These are phyloP conservation scores for Volucella inflata DNA, from an alignment of 2,888 invertebrate species.

Conservation along the genomic window DNA sequence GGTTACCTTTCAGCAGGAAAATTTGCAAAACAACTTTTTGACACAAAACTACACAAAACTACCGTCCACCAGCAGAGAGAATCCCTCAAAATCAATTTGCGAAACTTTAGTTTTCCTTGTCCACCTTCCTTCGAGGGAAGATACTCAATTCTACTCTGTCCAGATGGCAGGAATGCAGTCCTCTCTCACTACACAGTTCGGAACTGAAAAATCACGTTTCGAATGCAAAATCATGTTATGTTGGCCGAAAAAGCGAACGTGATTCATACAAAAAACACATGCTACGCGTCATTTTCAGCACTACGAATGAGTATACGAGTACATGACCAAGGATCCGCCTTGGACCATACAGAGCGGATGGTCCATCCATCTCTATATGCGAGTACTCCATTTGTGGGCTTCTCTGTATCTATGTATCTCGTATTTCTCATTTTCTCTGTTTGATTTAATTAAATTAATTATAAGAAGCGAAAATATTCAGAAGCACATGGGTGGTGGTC, in stretches of 20 bases:
- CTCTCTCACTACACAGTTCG: neutral
- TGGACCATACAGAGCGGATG: constrained; percentile 46
- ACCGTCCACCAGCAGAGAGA: constrained; percentile 9
- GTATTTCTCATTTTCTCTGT: constrained; percentile 35
- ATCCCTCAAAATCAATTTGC: constrained; percentile 71
- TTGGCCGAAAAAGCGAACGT: constrained; percentile 56
- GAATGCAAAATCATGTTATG: constrained; percentile 75
- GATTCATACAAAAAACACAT: constrained; percentile 57
- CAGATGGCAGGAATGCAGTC: constrained; percentile 24
- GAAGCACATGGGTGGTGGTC: constrained; percentile 12
- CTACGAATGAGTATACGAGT: constrained; percentile 2
- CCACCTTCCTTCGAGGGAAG: neutral
- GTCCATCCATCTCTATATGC: constrained; percentile 44
- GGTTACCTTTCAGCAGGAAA: constrained; percentile 51
- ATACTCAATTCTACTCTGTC: constrained; percentile 40
- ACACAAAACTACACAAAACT: no score
- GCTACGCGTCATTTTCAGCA: constrained; percentile 41
- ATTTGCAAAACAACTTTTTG: constrained; percentile 8
- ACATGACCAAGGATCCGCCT: constrained; percentile 24
- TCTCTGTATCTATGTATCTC: constrained; percentile 4
- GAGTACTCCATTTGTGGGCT: no score
- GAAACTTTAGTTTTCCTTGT: constrained; percentile 61
- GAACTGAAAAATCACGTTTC: constrained; percentile 69
- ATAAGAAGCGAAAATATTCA: constrained; percentile 53
- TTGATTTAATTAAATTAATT: constrained; percentile 77